Evolutionary conservation across 2,113 vertebrate genomes (phyloP), one percentile per base, ranked within the genome.

Genomic region (Stigmatopora nigra): DNA sequence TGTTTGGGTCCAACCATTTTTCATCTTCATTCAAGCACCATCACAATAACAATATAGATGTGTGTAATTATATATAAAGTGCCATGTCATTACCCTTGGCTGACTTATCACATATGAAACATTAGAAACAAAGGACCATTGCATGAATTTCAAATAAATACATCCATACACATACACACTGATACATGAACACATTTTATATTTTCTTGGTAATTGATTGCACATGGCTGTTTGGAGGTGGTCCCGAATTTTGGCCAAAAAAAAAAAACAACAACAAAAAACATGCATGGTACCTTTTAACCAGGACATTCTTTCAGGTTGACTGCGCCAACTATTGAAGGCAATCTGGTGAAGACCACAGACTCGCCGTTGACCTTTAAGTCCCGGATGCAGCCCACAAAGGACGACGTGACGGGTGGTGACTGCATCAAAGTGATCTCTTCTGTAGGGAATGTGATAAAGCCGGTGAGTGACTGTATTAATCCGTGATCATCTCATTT

Each of bases 271-370:
- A 38, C n/a, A n/a, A n/a, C n/a, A n/a, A 38, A 59, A 70, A 58
- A 60, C 52, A 56, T 11, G 19, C 55, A 14, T 8, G 61, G 70
- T 59, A 15, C 3, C 9, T 31, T 48, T 90, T 85, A 94, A 69
- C 87, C 78, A 0, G 94, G 93, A 84, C 96, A 98, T 56, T 94
- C 93, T 0, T 85, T 91, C 77, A 94, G 84, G 76, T 90, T 94
- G 77, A 97, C 89, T 13, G 65, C 78, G 2, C 95, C 96, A 0
- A 89, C 90, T 44, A 91, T 88, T 11, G 84, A 80, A 2, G 87
- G 61, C 7, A 91, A 84, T 63, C 88, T 91, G 51, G 90, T 86
- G 15, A 89, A 79, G 64, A 88, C 88, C 41, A 95, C 51, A 0
- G 72, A 68, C 1, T 88, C 79, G 15, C 88, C 75, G 56, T 97